Conservation (phyloP, 2,113 vertebrate genomes). For the Perognathus longimembris region DNA sequence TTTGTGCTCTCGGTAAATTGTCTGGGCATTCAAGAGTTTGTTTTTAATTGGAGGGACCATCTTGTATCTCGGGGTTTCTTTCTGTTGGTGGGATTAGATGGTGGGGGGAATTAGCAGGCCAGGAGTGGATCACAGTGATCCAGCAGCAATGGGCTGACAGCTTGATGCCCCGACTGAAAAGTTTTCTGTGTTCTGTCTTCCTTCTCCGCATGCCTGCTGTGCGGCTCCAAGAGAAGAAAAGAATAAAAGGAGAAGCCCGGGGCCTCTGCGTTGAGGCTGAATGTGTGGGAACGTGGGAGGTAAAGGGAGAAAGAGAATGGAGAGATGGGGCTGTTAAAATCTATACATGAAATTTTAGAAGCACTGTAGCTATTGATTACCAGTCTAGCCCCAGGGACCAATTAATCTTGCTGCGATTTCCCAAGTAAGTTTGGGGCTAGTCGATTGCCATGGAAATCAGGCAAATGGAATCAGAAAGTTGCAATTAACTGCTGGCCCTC, state of each 20-base stretch:
- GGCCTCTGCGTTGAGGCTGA: conserved; percentile 46
- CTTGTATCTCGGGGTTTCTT: conserved; percentile 2
- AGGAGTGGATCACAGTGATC: neutral
- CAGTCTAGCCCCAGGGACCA: conserved; percentile 6
- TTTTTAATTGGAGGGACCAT: conserved; percentile 28
- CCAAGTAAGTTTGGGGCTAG: neutral
- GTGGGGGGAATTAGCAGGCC: neutral
- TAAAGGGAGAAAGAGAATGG: conserved; percentile 48
- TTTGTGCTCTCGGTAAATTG: conserved; percentile 4
- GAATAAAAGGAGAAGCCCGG: conserved; percentile 19
- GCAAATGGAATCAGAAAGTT: conserved; percentile 22
- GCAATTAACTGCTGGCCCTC: neutral
- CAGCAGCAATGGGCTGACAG: conserved; percentile 63
- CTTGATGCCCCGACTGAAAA: conserved; percentile 59
- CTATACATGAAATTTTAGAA: conserved; percentile 49
- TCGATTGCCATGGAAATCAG: conserved; percentile 20
- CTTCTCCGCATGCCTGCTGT: conserved; percentile 66
- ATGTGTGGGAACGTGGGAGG: conserved; percentile 49
- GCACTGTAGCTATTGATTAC: conserved; percentile 32
- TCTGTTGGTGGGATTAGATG: neutral
- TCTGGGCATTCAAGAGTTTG: neutral
- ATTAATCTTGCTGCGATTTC: conserved; percentile 40
- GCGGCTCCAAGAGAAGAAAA: conserved; percentile 56
- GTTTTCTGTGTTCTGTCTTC: conserved; percentile 65
- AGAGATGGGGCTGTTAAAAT: conserved; percentile 30